Evolutionary conservation across 2,888 invertebrate genomes (phyloP).

Genomic region (Cosmia pyralina): DNA sequence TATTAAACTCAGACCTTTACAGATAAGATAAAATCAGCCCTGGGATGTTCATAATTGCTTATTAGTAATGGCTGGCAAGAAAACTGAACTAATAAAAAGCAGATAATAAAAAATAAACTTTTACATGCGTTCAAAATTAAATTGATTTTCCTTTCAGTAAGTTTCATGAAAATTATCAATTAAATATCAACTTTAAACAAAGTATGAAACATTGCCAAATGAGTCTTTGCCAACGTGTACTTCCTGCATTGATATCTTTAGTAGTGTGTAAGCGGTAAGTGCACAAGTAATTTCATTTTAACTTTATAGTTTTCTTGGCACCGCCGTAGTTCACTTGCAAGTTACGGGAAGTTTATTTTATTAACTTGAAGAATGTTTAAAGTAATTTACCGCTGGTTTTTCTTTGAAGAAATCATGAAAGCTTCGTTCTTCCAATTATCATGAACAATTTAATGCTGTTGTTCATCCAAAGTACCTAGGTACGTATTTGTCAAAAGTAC

Average conservation of each 20-base stretch:
- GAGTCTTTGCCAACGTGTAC: constrained; percentile 11
- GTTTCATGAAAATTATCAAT: not conserved
- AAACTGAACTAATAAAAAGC: not conserved
- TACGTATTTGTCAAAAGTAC: not conserved
- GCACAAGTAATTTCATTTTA: constrained; percentile 16
- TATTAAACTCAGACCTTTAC: not conserved
- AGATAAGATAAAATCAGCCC: not conserved
- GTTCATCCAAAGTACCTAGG: too few relatives aligned
- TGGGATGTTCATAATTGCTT: not conserved
- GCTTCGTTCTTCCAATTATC: not conserved
- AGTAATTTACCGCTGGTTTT: constrained; percentile 7
- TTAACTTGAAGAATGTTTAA: constrained; percentile 16
- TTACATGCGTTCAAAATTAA: not conserved
- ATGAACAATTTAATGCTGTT: not conserved
- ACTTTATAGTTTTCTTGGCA: constrained; percentile 33
- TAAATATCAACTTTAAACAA: constrained; percentile 1
- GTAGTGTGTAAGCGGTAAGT: not conserved
- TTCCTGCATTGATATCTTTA: constrained; percentile 3
- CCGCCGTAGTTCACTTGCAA: constrained; percentile 9
- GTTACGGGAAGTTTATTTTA: constrained; percentile 21
- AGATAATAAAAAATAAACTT: too few relatives aligned
- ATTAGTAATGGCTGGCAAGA: not conserved
- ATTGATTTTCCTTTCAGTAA: not conserved
- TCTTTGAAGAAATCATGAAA: not conserved
- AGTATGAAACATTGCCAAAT: constrained; percentile 5